Evolutionary conservation across 2,113 vertebrate genomes (phyloP), one percentile per base, ranked within the genome.

Genomic region (Otolemur garnettii): DNA sequence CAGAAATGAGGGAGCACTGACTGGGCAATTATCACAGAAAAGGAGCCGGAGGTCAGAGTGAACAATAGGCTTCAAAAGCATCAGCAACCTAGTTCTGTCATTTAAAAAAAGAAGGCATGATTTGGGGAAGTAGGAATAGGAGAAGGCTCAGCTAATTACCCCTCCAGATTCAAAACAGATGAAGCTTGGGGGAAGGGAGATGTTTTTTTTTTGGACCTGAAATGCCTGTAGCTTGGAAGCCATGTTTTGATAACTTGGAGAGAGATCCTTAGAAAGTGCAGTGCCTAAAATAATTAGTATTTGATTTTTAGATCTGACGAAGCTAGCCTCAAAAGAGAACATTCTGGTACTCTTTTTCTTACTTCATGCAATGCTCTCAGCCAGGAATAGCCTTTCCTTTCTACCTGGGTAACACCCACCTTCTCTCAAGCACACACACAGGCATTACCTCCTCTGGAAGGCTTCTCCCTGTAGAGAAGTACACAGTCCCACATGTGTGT

Each of bases 1-100:
- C 72, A 91, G 90, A 77, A 66, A 82, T 4, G 33, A 50, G 50
- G 24, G 77, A 72, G 80, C 35, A 24, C 2, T 33, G 85, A 28
- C 93, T 94, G 68, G 33, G 55, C 59, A 77, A 68, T 91, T 72
- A 83, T 0, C 42, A 35, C 19, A 57, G 82, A 53, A 86, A 93
- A 28, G 35, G 84, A 87, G 68, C 35, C 77, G 24, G 45, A 62
- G 81, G 35, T 79, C 92, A 66, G 85, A 55, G n/a, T 2, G 64
- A 96, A 82, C 38, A 62, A 78, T 2, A 66, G 94, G 28, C 62
- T 85, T 74, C 91, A 89, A 81, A 71, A 28, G n/a, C 45, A 72
- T 62, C 89, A 87, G 68, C 92, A 22, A 66, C 90, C 72, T 55
- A 72, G 64, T 45, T n/a, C 35, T 96, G 90, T 85, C 90, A 62